phyloP scores from a whole-genome alignment of 2,888 invertebrate genomes.

The Drosophila monieri region DNA sequence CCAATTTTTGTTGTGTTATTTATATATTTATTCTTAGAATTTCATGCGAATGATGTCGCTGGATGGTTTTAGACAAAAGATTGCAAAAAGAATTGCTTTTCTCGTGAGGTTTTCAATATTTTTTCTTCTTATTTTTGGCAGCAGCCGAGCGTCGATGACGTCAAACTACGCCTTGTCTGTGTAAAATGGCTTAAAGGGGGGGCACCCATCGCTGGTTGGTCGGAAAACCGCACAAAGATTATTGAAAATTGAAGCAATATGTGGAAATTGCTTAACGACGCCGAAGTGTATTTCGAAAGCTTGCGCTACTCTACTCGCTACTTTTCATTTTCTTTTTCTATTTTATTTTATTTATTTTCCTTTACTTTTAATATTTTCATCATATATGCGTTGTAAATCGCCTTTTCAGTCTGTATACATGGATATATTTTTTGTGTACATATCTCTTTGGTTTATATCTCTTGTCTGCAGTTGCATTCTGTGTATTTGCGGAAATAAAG shows the following conservation, averaged over 20 bases:
- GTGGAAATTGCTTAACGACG: constrained; percentile 62
- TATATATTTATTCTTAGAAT: constrained; percentile 52
- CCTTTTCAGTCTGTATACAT: constrained; percentile 6
- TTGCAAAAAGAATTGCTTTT: constrained; percentile 45
- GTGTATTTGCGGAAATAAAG: constrained; percentile 37
- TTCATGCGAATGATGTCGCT: constrained; percentile 58
- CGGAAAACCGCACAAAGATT: constrained; percentile 55
- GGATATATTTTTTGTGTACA: background rate
- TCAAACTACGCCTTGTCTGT: constrained; percentile 74
- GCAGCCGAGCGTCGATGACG: constrained; percentile 67
- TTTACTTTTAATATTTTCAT: constrained; percentile 14
- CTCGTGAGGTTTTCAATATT: constrained; percentile 35
- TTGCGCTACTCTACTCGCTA: constrained; percentile 5
- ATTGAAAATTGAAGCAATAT: constrained; percentile 66
- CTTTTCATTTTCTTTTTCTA: constrained; percentile 10
- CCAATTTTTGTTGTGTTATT: constrained; percentile 14
- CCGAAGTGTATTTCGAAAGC: constrained; percentile 45
- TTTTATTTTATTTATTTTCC: constrained; percentile 19
- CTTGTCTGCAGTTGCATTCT: constrained; percentile 29
- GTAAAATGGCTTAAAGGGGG: constrained; percentile 15
- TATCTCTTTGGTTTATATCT: constrained; percentile 2
- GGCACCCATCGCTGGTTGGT: constrained; percentile 34
- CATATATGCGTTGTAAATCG: constrained; percentile 29
- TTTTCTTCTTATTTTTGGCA: constrained; percentile 36
- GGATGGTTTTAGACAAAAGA: constrained; percentile 53